phyloP scores from a whole-genome alignment of 2,113 vertebrate species.

The Mormyrus lacerda region DNA sequence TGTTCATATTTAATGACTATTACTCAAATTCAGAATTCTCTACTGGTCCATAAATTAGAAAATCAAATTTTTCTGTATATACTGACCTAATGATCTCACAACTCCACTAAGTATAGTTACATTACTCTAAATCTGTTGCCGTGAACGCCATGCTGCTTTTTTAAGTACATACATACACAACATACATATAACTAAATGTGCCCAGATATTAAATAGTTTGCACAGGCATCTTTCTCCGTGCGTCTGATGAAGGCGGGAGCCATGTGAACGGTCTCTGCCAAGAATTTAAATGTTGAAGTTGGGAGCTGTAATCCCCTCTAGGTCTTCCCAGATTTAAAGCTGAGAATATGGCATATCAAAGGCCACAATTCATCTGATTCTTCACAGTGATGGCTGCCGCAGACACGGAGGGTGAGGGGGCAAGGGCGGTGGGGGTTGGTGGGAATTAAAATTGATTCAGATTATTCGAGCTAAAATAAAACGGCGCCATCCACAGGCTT shows the following conservation, averaged over 20 bases:
- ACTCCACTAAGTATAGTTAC: background rate
- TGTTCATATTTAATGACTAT: background rate
- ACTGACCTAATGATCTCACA: background rate
- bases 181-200: background rate
- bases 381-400: slow-evolving; percentile 50
- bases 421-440: slow-evolving; percentile 29
- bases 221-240: background rate
- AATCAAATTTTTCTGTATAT: background rate
- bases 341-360: slow-evolving; percentile 51
- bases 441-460: slow-evolving; percentile 53
- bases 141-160: background rate
- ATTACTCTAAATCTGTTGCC: background rate
- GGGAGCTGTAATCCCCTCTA: slow-evolving; percentile 41
- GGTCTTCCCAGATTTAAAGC: slow-evolving; percentile 38
- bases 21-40: background rate
- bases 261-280: slow-evolving; percentile 17
- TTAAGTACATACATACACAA: background rate
- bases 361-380: slow-evolving; percentile 48
- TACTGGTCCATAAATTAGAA: background rate
- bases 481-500: slow-evolving; percentile 35
- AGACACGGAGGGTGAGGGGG: slow-evolving; percentile 22
- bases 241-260: background rate
- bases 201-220: background rate
- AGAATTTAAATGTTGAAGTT: slow-evolving; percentile 37
- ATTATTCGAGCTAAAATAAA: slow-evolving; percentile 41